Evolutionary conservation across 2,888 invertebrate species (phyloP).

Genomic region (Andrena haemorrhoa): DNA sequence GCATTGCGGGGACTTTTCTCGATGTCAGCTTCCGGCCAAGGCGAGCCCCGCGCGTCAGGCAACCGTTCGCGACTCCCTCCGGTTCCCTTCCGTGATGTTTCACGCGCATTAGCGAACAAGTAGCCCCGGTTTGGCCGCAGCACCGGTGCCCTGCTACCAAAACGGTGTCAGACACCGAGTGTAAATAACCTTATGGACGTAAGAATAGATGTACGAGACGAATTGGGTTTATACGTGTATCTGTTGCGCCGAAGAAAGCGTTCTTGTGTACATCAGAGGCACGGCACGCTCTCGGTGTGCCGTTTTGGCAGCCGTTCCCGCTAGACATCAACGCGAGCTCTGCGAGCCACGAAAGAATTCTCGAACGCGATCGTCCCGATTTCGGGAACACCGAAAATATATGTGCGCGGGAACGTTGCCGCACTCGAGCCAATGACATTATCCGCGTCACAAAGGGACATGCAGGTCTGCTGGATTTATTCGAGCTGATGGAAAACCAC

Average conservation of each 20-base stretch:
- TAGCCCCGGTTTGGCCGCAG: slow-evolving; percentile 53
- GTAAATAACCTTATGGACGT: slow-evolving; percentile 76
- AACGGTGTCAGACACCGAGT: slow-evolving; percentile 73
- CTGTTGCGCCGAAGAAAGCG: slow-evolving; percentile 61
- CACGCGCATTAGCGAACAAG: slow-evolving; percentile 44
- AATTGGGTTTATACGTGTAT: slow-evolving; percentile 65
- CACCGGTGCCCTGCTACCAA: slow-evolving; percentile 56
- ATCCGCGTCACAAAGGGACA: no score
- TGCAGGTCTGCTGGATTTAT: no score
- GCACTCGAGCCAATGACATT: no score
- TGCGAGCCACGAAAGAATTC: slow-evolving; percentile 13
- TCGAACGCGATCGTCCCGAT: slow-evolving; percentile 32
- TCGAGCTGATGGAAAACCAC: no score
- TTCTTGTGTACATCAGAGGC: slow-evolving; percentile 30
- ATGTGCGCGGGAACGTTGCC: neutral
- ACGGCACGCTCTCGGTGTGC: slow-evolving; percentile 3
- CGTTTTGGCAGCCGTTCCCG: slow-evolving; percentile 35
- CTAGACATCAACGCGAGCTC: neutral
- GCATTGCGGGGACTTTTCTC: slow-evolving; percentile 1
- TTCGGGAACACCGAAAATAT: slow-evolving; percentile 6
- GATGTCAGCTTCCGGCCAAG: slow-evolving; percentile 16
- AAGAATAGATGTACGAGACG: slow-evolving; percentile 72
- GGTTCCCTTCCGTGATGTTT: slow-evolving; percentile 13
- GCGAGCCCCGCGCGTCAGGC: slow-evolving; percentile 10
- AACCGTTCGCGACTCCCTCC: slow-evolving; percentile 14